Percentiles rank a stretch among this genome's conserved stretches.
Evolutionary conservation across 2,888 invertebrate genomes (phyloP).

Genomic region (Muschampia staudingeri): DNA sequence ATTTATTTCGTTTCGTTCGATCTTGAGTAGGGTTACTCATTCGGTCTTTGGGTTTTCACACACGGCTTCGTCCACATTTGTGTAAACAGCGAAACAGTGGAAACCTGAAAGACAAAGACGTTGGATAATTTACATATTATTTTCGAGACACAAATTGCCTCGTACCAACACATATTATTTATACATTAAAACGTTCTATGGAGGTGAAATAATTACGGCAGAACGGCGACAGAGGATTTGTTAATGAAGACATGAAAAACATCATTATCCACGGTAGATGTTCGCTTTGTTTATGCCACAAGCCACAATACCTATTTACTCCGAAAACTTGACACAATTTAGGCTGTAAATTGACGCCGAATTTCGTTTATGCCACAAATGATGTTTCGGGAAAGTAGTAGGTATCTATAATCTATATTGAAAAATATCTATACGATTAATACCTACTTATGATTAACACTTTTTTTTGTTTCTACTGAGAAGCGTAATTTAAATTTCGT

Average conservation of each 20-base stretch:
- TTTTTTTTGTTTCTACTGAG: too few species aligned
- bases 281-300: slow-evolving; percentile 19
- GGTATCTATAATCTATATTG: too few species aligned
- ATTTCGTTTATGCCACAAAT: slow-evolving; percentile 21
- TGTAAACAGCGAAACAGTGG: slow-evolving; percentile 78
- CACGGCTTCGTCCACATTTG: slow-evolving; percentile 83
- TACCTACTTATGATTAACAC: too few species aligned
- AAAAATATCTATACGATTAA: too few species aligned
- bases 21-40: slow-evolving; percentile 69
- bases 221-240: slow-evolving; percentile 60
- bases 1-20: slow-evolving; percentile 73
- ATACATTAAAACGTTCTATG: slow-evolving; percentile 74
- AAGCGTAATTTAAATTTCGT: too few species aligned
- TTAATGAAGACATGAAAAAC: slow-evolving; percentile 26
- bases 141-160: slow-evolving; percentile 78
- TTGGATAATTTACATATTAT: slow-evolving; percentile 77
- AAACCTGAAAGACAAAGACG: slow-evolving; percentile 78
- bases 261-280: slow-evolving; percentile 36
- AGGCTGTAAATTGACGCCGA: not conserved
- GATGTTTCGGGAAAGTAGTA: slow-evolving; percentile 8
- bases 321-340: slow-evolving; percentile 37
- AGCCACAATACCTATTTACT: slow-evolving; percentile 19
- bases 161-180: slow-evolving; percentile 73
- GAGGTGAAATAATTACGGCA: slow-evolving; percentile 71
- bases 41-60: slow-evolving; percentile 77